Evolutionary conservation across 1,140 invertebrate genomes (phyloP).

Genomic region (Cotesia typhae): DNA sequence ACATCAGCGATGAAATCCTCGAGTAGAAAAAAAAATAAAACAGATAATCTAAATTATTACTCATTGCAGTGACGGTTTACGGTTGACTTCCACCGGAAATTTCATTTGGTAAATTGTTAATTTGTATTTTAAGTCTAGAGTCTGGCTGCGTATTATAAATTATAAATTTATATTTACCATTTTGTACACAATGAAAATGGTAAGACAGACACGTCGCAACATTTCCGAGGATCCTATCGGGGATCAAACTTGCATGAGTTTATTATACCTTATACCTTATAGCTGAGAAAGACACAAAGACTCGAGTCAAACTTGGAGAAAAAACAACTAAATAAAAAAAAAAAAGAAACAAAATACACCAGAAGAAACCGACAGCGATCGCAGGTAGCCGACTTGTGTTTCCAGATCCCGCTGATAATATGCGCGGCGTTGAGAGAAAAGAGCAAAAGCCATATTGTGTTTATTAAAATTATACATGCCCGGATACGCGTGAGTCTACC

Average conservation of each 20-base stretch:
- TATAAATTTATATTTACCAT: too few species aligned
- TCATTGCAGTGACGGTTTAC: neutral
- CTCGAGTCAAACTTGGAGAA: neutral
- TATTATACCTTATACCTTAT: too few species aligned
- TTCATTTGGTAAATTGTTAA: neutral
- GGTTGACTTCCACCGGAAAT: slow-evolving; percentile 8
- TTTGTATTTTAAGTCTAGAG: too few species aligned
- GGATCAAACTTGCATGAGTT: too few species aligned
- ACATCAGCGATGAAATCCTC: too few species aligned
- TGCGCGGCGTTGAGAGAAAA: slow-evolving; percentile 18
- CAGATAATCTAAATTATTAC: slow-evolving; percentile 5
- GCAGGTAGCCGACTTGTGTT: slow-evolving; percentile 27
- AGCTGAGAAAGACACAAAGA: too few species aligned
- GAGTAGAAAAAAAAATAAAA: too few species aligned
- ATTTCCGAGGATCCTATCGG: slow-evolving; percentile 12
- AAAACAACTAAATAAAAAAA: neutral
- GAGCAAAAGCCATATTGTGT: neutral
- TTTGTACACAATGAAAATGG: too few species aligned
- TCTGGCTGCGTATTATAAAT: too few species aligned
- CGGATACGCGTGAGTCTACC: slow-evolving; percentile 36
- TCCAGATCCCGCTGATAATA: slow-evolving; percentile 28
- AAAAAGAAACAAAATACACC: neutral
- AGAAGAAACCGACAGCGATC: slow-evolving; percentile 12
- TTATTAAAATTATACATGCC: slow-evolving; percentile 18
- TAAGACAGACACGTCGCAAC: slow-evolving; percentile 20